Evolutionary conservation across 1,140 invertebrate species (phyloP).

Genomic region (Aphelinus atriplicis): DNA sequence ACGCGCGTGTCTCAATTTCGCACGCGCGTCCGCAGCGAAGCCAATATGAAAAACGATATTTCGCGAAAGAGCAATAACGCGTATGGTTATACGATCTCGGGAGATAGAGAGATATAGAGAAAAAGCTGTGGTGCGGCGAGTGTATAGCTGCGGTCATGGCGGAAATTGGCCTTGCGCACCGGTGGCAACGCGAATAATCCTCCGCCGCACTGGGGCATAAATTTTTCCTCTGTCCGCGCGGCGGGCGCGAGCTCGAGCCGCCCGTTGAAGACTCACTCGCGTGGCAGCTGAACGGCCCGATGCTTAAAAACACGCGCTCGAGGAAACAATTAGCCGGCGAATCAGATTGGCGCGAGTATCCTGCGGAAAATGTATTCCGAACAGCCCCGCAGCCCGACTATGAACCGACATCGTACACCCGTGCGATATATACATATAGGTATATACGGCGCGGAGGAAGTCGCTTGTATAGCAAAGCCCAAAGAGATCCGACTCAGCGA

Average conservation of each 20-base stretch:
- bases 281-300: too few species aligned
- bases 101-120: too few species aligned
- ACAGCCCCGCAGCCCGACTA: background rate
- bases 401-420: background rate
- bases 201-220: background rate
- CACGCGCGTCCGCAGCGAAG: too few species aligned
- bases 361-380: constrained; percentile 37
- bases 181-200: too few species aligned
- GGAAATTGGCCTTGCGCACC: too few species aligned
- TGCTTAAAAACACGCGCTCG: constrained; percentile 3
- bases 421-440: background rate
- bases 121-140: too few species aligned
- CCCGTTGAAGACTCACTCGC: background rate
- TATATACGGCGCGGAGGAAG: background rate
- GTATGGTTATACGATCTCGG: too few species aligned
- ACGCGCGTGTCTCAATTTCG: too few species aligned
- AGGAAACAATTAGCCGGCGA: constrained; percentile 38
- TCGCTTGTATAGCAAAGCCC: too few species aligned
- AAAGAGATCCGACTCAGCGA: background rate
- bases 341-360: constrained; percentile 35
- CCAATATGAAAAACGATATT: background rate
- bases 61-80: background rate
- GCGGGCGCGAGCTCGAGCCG: background rate
- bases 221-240: background rate
- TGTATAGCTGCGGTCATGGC: too few species aligned